Conservation (phyloP, 2,113 vertebrate species). For the Sterrhoptilus dennistouni region DNA sequence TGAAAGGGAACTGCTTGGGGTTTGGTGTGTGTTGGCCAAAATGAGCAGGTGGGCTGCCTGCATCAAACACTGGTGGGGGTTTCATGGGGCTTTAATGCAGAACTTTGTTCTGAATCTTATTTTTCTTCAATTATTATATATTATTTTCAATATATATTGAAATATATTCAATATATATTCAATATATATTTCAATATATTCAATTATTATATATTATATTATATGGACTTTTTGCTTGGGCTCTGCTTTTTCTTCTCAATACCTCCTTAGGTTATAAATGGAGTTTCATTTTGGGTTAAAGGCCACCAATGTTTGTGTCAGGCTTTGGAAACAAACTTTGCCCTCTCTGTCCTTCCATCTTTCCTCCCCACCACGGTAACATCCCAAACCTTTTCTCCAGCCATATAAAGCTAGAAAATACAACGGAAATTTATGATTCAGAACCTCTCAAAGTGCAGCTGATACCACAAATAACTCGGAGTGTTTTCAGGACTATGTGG, state of each 20-base stretch:
- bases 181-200: no score
- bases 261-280: neutral
- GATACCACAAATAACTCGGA: neutral
- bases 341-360: neutral
- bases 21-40: neutral
- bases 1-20: neutral
- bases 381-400: neutral
- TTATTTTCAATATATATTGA: no score
- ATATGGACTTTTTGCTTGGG: neutral
- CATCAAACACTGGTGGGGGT: accelerated
- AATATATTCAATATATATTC: no score
- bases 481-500: neutral
- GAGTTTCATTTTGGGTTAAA: neutral
- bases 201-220: no score
- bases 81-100: accelerated
- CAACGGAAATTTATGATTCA: slow-evolving; percentile 16
- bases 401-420: neutral
- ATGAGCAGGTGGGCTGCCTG: neutral
- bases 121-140: neutral
- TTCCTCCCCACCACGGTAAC: neutral
- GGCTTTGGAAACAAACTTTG: neutral
- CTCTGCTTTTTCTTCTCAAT: neutral
- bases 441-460: neutral
- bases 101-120: neutral
- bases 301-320: neutral